Base-by-base conservation (phyloP, 2,888 invertebrate genomes). In the Fragum sueziense region DNA sequence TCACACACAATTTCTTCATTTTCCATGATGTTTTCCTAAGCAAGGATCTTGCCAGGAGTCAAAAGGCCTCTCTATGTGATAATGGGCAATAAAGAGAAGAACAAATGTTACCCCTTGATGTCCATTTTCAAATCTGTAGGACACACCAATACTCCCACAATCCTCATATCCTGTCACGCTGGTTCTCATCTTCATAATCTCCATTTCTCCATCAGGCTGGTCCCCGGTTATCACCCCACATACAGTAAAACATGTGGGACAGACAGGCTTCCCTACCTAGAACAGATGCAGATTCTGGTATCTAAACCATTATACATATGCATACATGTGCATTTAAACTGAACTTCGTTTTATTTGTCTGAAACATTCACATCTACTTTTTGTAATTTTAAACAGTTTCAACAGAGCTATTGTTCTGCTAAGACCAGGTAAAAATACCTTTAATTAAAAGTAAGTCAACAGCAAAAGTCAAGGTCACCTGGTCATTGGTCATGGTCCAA, bases 201-300 rank as follows among this genome's bases (percentile, higher is more conserved):
- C 84, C 61, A 73, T 78, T n/a, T 73, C 78, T 3, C 76, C 76
- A 27, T 61, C 52, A 27, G 88, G 88, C 70, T 88, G 88, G 29
- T 85, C 76, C 22, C 87, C 87, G 7, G 33, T 76, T 6, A 80
- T 59, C 14, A 72, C 69, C n/a, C 86, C 86, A 76, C 79, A 86
- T 20, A 82, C 62, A 14, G 51, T 70, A n/a, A 84, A 83, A 72
- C 87, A 86, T 96, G 95, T 96, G 87, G 93, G 86, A 59, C 89
- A 88, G n/a, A 79, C 79, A 62, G 80, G 77, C 54, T 76, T 82
- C 11, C 37, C 37, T 51, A 74, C 27, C 6, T 34, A 27, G 25
- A 14, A 54, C 9, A 2, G n/a, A 47, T 20, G n/a, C 41, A 47
- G n/a, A 6, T 20, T 47, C 47, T n/a, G n/a, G n/a, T n/a, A 47